Conservation (phyloP, 1,140 invertebrate genomes). For the Apis dorsata region DNA sequence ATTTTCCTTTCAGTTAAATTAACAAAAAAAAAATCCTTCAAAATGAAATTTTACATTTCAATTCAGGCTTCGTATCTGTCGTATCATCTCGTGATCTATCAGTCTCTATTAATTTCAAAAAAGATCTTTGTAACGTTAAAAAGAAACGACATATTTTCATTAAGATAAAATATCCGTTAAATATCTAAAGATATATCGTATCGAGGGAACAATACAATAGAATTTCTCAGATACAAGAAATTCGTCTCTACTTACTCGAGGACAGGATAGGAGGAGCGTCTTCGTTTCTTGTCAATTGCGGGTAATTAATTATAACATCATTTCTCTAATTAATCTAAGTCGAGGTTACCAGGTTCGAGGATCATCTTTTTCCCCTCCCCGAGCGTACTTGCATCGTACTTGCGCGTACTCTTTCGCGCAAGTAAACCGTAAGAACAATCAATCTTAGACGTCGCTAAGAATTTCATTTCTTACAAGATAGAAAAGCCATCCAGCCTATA, state of each 20-base stretch:
- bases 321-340: conserved; percentile 68
- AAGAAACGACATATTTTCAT: no score
- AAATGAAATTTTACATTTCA: no score
- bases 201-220: no score
- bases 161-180: no score
- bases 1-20: no score
- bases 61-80: no score
- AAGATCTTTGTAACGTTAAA: no score
- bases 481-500: conserved; percentile 22
- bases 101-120: no score
- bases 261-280: background rate
- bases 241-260: background rate
- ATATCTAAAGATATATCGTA: no score
- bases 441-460: conserved; percentile 40
- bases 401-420: background rate
- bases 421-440: conserved; percentile 51
- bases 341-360: background rate
- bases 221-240: background rate
- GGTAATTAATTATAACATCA: conserved; percentile 69
- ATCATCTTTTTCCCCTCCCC: conserved; percentile 42
- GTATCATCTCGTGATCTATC: no score
- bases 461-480: conserved; percentile 57
- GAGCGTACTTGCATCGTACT: background rate
- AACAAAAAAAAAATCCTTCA: no score
- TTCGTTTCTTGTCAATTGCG: conserved; percentile 60